Evolutionary conservation across 2,113 vertebrate species (phyloP).

Genomic region (Piaya cayana): DNA sequence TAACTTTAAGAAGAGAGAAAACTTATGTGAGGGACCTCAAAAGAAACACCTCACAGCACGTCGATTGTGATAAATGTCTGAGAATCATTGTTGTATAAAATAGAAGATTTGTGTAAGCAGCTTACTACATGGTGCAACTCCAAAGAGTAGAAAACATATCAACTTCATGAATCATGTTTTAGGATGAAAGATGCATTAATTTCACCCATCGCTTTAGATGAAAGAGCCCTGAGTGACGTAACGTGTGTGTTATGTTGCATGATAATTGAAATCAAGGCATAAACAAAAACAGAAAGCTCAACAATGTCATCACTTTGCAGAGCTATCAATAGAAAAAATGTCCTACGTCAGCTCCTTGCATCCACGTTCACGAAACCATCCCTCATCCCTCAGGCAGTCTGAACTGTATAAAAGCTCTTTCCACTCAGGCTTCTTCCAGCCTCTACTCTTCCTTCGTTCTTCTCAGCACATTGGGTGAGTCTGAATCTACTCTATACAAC

Average conservation of each 20-base stretch:
- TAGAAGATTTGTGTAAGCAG: neutral
- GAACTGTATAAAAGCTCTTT: conserved; percentile 25
- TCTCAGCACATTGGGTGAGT: neutral
- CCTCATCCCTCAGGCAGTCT: neutral
- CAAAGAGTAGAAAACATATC: neutral
- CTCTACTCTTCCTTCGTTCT: neutral
- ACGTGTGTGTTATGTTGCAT: accelerated
- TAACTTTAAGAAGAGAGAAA: neutral
- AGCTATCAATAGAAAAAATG: conserved; percentile 31
- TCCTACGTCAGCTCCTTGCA: neutral
- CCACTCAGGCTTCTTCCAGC: neutral
- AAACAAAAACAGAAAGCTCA: neutral
- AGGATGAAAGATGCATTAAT: neutral
- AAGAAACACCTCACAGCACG: neutral
- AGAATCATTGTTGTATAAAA: neutral
- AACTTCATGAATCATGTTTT: neutral
- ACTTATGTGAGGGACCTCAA: neutral
- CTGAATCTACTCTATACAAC: neutral
- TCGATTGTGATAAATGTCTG: neutral
- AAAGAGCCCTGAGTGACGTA: neutral
- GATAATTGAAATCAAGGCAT: neutral
- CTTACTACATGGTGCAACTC: neutral
- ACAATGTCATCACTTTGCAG: conserved; percentile 9
- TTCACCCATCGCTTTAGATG: neutral
- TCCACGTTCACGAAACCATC: neutral